Evolutionary conservation across 2,797 vertebrate genomes (phyloP).

Genomic region (Vireo griseus): DNA sequence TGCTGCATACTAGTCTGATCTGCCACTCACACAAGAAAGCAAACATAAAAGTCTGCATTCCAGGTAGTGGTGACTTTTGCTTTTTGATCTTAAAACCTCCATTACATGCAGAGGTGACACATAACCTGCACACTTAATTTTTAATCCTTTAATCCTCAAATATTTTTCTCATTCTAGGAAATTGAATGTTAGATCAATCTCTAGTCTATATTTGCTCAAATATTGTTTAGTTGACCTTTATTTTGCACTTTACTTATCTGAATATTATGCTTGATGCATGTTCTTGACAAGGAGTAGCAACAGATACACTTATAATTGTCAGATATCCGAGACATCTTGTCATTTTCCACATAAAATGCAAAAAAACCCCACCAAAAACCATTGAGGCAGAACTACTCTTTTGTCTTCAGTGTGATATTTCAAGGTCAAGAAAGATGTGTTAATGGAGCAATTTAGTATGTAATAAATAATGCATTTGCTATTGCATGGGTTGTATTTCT

Average conservation of each 20-base stretch:
- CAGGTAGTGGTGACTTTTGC: background rate
- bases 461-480: background rate
- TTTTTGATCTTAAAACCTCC: background rate
- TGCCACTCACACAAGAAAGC: background rate
- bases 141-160: constrained; percentile 19
- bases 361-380: background rate
- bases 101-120: background rate
- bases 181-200: background rate
- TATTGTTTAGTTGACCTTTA: constrained; percentile 28
- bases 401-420: constrained; percentile 8
- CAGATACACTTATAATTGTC: background rate
- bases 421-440: constrained; percentile 7
- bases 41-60: background rate
- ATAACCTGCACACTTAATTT: background rate
- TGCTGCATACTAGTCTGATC: background rate
- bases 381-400: background rate
- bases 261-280: constrained; percentile 8
- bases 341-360: background rate
- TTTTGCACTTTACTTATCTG: background rate
- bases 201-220: background rate
- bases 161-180: background rate
- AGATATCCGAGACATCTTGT: background rate
- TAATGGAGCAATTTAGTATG: background rate
- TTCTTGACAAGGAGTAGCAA: background rate
- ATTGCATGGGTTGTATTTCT: background rate